Base-by-base conservation (phyloP, 2,888 invertebrate genomes). In the Acrobasis repandana region DNA sequence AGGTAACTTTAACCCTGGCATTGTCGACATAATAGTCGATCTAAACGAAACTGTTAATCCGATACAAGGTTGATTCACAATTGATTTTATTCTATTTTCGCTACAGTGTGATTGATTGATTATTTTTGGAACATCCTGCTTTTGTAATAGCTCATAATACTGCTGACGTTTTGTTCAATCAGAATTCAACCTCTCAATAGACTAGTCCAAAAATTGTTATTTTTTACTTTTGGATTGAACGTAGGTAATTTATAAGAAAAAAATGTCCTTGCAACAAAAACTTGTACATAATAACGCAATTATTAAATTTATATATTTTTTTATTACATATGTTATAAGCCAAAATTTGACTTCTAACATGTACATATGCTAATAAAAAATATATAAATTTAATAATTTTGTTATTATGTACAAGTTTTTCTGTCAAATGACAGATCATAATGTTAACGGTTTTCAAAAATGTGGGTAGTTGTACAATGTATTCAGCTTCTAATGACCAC, bases 121-220 rank as follows among this genome's bases (percentile, higher is more conserved):
- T 59, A 34, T 43, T 18, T 48, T 47, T 14, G 38, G 18, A 36
- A 38, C 61, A 58, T 61, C 61, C 61, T 61, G 58, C 52, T 43
- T 50, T 61, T 36, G 61, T 38, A 1, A 52, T 56, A 46, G 36
- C 18, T 52, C 47, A 57, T 50, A 58, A 61, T 58, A 50, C 18
- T 16, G 10, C 16, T 11, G 15, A 9, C 14, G 16, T 33, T 20
- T 18, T 43, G 15, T 46, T 28, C 2, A 2, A 43, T 43, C 11
- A 2, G 43, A 11, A 6, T n/a, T 43, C 8, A 28, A 28, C 6
- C 2, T 5, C 28, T 28, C 28, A 28, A 28, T 28, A 28, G 28
- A 5, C 28, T 28, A 6, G 28, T 28, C 28, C 28, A 8, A 28
- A 6, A 28, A 28, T 6, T 28, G 2, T 5, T 28, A 28, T 5